These are phyloP conservation scores for Axea sp. DNA, from an alignment of 2,888 invertebrate genomes.

Conservation along the genomic window DNA sequence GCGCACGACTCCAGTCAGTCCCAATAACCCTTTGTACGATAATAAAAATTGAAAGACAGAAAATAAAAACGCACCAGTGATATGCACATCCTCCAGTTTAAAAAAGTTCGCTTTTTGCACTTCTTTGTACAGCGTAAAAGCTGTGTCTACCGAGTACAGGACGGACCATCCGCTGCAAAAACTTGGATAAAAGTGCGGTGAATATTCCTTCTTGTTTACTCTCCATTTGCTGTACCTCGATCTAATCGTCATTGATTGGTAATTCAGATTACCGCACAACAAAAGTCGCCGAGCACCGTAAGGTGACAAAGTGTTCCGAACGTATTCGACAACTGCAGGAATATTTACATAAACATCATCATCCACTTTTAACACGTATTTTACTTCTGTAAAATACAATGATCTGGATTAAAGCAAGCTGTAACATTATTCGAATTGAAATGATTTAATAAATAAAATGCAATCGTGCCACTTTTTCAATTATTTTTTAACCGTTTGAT, in stretches of 20 bases:
- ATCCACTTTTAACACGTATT: constrained; percentile 38
- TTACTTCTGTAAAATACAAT: constrained; percentile 19
- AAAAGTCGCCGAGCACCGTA: constrained; percentile 26
- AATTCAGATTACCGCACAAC: constrained; percentile 6
- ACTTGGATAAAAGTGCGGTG: constrained; percentile 8
- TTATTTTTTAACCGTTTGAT: no score
- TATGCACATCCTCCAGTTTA: constrained; percentile 27
- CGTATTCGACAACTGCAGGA: constrained; percentile 10
- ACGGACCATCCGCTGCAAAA: constrained; percentile 33
- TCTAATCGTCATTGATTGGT: background rate
- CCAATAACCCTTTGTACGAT: no score
- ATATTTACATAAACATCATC: constrained; percentile 37
- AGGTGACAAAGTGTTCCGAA: constrained; percentile 14
- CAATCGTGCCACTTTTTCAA: no score
- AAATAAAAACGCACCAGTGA: constrained; percentile 34
- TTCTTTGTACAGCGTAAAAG: constrained; percentile 17
- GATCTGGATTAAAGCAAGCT: no score
- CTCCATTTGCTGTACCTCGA: constrained; percentile 15
- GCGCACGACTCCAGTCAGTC: no score
- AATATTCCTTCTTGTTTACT: constrained; percentile 11
- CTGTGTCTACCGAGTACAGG: constrained; percentile 24
- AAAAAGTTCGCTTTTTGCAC: constrained; percentile 14
- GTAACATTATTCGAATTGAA: no score
- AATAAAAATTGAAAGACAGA: no score
- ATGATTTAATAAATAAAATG: no score